phyloP scores from a whole-genome alignment of 2,797 vertebrate genomes.

The Neosalanx taihuensis region DNA sequence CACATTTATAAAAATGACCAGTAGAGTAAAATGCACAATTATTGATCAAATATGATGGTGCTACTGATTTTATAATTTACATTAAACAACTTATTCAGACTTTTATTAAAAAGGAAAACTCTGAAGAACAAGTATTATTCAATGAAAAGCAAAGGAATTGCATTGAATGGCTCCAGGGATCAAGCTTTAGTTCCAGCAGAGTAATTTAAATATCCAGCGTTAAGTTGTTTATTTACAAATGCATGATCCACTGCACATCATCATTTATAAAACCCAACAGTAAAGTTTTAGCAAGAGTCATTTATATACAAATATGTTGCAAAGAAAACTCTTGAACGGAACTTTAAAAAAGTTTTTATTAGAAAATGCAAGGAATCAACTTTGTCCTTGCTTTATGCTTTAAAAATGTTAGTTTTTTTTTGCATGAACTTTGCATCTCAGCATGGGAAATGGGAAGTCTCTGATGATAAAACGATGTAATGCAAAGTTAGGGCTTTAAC shows the following conservation, averaged over 20 bases:
- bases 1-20: neutral
- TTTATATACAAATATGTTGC: constrained; percentile 70
- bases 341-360: constrained; percentile 59
- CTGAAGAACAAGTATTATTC: constrained; percentile 65
- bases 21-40: neutral
- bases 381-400: constrained; percentile 42
- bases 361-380: constrained; percentile 60
- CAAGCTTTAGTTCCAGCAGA: constrained; percentile 63
- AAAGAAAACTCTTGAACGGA: constrained; percentile 59
- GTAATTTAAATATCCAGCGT: constrained; percentile 68
- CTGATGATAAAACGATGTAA: constrained; percentile 28
- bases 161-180: constrained; percentile 69
- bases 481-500: constrained; percentile 34
- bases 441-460: constrained; percentile 29
- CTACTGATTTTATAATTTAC: no score
- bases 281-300: constrained; percentile 68
- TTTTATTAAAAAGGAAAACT: constrained; percentile 69
- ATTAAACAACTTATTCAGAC: constrained; percentile 17
- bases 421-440: constrained; percentile 48
- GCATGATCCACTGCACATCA: constrained; percentile 73
- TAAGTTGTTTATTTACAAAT: constrained; percentile 65
- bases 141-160: constrained; percentile 69
- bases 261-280: constrained; percentile 73
- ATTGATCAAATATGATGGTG: neutral
- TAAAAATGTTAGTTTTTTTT: constrained; percentile 29